Evolutionary conservation across 2,797 vertebrate species (phyloP).

Genomic region (Steatocranus sp.): DNA sequence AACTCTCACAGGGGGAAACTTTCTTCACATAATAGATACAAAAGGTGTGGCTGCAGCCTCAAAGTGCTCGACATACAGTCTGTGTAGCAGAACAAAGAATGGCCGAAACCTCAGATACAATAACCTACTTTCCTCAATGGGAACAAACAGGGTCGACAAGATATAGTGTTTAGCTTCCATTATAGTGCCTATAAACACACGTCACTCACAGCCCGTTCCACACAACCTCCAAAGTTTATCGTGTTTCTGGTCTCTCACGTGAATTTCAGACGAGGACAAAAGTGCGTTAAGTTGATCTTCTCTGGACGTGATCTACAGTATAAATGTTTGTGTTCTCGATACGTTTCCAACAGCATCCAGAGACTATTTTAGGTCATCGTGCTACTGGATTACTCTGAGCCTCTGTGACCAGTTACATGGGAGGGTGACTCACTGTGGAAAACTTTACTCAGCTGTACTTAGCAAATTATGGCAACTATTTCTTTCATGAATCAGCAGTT

Average conservation of each 20-base stretch:
- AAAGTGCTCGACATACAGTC: not conserved
- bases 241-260: not conserved
- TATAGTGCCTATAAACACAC: not conserved
- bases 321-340: not conserved
- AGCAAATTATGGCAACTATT: not conserved
- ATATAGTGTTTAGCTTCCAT: fast-evolving
- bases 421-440: not conserved
- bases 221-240: not conserved
- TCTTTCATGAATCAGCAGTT: not conserved
- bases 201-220: fast-evolving
- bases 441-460: not conserved
- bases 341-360: not conserved
- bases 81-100: not conserved
- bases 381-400: not conserved
- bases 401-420: not conserved
- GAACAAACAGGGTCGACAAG: not conserved
- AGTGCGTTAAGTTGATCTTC: not conserved
- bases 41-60: not conserved
- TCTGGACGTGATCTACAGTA: not conserved
- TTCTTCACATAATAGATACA: not conserved
- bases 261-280: not conserved
- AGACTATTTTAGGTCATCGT: not conserved
- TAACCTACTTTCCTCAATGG: not conserved
- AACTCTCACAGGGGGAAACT: not conserved
- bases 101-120: not conserved